Conservation (phyloP, 2,888 invertebrate species). For the Rotaria magnacalcarata region DNA sequence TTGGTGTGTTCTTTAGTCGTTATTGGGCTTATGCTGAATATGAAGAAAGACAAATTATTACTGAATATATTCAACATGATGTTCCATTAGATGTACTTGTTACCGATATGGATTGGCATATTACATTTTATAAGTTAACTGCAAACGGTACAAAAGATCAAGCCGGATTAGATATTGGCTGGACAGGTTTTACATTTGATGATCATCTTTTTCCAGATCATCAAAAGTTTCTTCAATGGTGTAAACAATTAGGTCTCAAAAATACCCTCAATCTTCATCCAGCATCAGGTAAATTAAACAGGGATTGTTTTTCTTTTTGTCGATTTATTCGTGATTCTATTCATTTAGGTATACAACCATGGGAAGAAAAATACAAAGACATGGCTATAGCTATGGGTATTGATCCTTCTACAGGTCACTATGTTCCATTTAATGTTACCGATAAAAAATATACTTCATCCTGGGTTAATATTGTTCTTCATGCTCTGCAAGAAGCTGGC, state of each 20-base stretch:
- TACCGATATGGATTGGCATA: constrained; percentile 33
- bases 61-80: constrained; percentile 22
- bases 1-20: constrained; percentile 27
- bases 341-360: neutral
- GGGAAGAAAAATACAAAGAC: neutral
- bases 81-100: constrained; percentile 27
- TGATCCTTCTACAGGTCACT: neutral
- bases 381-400: constrained; percentile 8
- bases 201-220: neutral
- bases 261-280: constrained; percentile 17
- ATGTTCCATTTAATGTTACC: constrained; percentile 13
- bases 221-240: constrained; percentile 31
- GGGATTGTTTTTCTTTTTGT: too few relatives aligned
- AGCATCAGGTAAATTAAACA: neutral
- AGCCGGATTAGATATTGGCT: neutral
- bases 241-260: neutral
- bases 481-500: neutral
- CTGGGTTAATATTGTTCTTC: neutral
- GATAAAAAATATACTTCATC: neutral
- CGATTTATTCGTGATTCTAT: too few relatives aligned
- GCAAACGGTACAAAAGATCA: neutral
- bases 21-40: constrained; percentile 36
- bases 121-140: constrained; percentile 4
- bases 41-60: neutral
- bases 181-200: constrained; percentile 14